Percentiles rank a stretch among this genome's conserved stretches.
Evolutionary conservation across 1,140 invertebrate species (phyloP).

Genomic region (Lysiphlebus fabarum): DNA sequence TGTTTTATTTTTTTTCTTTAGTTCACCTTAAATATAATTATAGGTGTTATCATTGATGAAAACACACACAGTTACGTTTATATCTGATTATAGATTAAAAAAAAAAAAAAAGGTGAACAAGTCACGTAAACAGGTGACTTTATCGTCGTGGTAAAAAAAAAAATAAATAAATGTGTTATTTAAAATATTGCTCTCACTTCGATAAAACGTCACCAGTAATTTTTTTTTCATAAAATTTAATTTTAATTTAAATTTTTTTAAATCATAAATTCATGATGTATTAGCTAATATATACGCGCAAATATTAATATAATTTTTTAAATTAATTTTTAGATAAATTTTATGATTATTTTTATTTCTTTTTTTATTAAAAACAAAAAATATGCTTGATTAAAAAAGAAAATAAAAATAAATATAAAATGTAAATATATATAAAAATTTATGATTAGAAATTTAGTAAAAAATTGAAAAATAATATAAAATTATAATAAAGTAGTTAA

Average conservation of each 20-base stretch:
- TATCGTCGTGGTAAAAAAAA: constrained; percentile 1
- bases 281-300: too few species aligned
- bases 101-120: not conserved
- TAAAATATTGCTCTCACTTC: constrained; percentile 15
- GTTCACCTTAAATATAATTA: not conserved
- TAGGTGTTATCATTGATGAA: not conserved
- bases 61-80: not conserved
- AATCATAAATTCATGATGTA: not conserved
- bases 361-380: too few species aligned
- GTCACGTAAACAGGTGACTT: constrained; percentile 1
- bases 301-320: constrained; percentile 11
- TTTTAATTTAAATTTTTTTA: constrained; percentile 1
- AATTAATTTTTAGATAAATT: not conserved
- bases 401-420: not conserved
- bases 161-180: constrained; percentile 6
- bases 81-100: not conserved
- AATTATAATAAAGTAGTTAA: not conserved
- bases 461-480: constrained; percentile 5
- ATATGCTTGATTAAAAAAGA: not conserved
- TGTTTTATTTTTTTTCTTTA: not conserved
- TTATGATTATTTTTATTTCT: constrained; percentile 6
- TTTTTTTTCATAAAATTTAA: not conserved
- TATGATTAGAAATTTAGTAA: constrained; percentile 3
- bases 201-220: constrained; percentile 4
- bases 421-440: not conserved